Base-by-base conservation (phyloP, 2,113 vertebrate species). In the Lepidothrix coronata region DNA sequence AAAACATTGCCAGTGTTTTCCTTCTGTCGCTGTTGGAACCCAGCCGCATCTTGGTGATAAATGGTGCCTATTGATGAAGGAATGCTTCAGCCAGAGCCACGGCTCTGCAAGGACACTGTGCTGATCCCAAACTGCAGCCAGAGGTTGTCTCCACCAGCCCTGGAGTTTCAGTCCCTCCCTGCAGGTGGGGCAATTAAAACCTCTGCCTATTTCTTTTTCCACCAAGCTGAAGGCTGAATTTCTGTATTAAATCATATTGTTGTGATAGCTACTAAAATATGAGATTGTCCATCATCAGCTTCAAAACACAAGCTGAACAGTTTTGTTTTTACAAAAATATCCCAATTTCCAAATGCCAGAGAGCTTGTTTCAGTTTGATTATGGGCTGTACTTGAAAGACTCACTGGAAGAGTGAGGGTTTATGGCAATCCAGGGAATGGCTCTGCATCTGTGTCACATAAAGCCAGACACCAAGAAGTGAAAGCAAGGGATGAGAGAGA, bases 1-100 rank as follows among this genome's bases (percentile, higher is more conserved):
- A 97, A 97, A 97, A 96, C 95, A 97, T 70, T 41, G 72, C 75
- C 48, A 44, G 84, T 96, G 94, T 97, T 97, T 97, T 93, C 89
- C 87, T 96, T 96, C 83, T 91, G 92, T 94, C 78, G 28, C 91
- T 52, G 82, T 11, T 96, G 94, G 91, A 97, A 93, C 91, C 73
- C 93, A 71, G 86, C 76, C 16, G 5, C 93, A 97, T 96, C 93
- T 70, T 6, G 2, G 62, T 97, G 96, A 97, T 96, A 96, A 97
- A 96, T 95, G 77, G 94, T 95, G 74, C 87, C 85, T 79, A 14
- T 52, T 87, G 95, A 93, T 62, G 89, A 85, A 91, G 86, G 78
- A 97, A 91, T 83, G 80, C 74, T 94, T 89, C 84, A 85, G 66
- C 51, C 71, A 93, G 91, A 66, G 30, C 52, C 88, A 61, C 0